Percentiles rank a stretch among this genome's conserved stretches.
Conservation (phyloP, 2,797 vertebrate species). For the Channa striata region DNA sequence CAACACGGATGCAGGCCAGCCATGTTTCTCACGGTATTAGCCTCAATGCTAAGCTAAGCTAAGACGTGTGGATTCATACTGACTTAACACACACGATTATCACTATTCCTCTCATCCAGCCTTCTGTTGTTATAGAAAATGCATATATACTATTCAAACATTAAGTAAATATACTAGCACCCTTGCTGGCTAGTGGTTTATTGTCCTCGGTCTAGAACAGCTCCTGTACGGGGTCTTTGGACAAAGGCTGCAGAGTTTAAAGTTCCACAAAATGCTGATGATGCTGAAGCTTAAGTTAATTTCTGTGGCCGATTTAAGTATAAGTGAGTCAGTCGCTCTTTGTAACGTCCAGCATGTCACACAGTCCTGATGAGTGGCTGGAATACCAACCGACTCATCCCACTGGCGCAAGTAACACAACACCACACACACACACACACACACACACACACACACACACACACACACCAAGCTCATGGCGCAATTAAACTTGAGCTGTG, state of each 20-base stretch:
- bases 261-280: neutral
- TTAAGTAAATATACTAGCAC: no score
- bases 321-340: constrained; percentile 17
- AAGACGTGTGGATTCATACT: no score
- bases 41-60: no score
- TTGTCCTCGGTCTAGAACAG: no score
- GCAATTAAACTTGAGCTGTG: constrained; percentile 14
- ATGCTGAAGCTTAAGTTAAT: neutral
- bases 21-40: no score
- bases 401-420: constrained; percentile 44
- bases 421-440: constrained; percentile 22
- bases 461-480: constrained; percentile 3
- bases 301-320: neutral
- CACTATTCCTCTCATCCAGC: no score
- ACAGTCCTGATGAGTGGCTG: constrained; percentile 38
- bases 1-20: no score
- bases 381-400: constrained; percentile 54
- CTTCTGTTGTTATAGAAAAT: no score
- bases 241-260: neutral
- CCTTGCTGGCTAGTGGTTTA: no score
- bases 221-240: no score
- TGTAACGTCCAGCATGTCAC: constrained; percentile 37
- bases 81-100: no score
- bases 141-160: no score
- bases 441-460: constrained; percentile 30